Percentiles rank a stretch among this genome's conserved stretches.
phyloP scores from a whole-genome alignment of 1,140 invertebrate genomes.

The Glossosoma conforme region DNA sequence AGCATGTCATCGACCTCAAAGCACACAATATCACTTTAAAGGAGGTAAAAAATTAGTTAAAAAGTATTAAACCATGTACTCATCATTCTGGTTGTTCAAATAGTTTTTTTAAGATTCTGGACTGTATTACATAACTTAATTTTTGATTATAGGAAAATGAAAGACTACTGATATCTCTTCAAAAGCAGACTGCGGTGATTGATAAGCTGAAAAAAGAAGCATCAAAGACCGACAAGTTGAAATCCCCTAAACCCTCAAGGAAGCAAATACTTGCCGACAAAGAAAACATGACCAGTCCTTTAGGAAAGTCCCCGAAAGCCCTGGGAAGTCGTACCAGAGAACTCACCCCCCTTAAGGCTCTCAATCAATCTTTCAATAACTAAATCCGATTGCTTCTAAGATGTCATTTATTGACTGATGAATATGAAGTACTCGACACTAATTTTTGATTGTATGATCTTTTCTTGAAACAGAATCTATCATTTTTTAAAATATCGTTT shows the following conservation, averaged over 20 bases:
- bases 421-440: no score
- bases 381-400: no score
- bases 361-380: no score
- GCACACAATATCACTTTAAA: slow-evolving; percentile 44
- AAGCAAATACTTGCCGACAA: slow-evolving; percentile 23
- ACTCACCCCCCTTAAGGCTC: no score
- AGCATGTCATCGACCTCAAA: slow-evolving; percentile 59
- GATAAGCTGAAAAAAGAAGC: slow-evolving; percentile 23
- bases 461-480: no score
- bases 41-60: slow-evolving; percentile 22
- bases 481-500: no score
- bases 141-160: slow-evolving; percentile 26
- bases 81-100: background rate
- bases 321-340: no score
- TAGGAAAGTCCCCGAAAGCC: slow-evolving; percentile 16
- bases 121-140: background rate
- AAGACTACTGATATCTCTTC: slow-evolving; percentile 13
- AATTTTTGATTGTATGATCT: no score
- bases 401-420: no score
- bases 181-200: slow-evolving; percentile 18
- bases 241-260: slow-evolving; percentile 10
- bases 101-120: slow-evolving; percentile 3
- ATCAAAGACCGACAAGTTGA: background rate
- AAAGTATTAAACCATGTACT: background rate
- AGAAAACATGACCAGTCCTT: slow-evolving; percentile 16